A percentile compares a stretch with the other conserved stretches of the same genome.
Conservation (phyloP, 2,888 invertebrate species). For the Tethea ocularis region DNA sequence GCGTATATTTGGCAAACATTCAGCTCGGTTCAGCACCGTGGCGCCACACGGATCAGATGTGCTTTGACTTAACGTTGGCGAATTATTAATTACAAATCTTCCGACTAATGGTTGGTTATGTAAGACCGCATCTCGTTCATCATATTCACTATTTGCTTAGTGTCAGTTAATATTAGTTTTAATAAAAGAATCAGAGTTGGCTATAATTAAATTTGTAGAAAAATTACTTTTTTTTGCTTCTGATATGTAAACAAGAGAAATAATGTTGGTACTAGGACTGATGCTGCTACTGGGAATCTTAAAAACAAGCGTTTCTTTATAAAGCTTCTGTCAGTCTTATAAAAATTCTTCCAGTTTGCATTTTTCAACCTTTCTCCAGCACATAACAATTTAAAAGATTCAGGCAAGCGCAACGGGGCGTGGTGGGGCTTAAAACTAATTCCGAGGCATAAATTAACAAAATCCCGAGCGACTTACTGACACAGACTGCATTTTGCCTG, state of each 20-base stretch:
- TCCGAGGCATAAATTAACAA: constrained; percentile 49
- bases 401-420: constrained; percentile 23
- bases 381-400: constrained; percentile 10
- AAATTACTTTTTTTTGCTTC: no score
- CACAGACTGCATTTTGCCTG: constrained; percentile 42
- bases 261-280: no score
- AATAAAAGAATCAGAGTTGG: no score
- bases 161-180: neutral
- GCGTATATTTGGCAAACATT: constrained; percentile 50
- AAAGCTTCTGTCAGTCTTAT: neutral
- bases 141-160: neutral
- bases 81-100: constrained; percentile 42
- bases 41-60: constrained; percentile 16
- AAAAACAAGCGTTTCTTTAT: no score
- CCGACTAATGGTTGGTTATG: constrained; percentile 13
- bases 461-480: constrained; percentile 35
- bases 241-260: no score
- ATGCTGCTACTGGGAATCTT: no score
- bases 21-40: constrained; percentile 25
- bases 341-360: neutral
- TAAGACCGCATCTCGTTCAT: neutral
- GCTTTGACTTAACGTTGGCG: constrained; percentile 27
- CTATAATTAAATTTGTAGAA: no score
- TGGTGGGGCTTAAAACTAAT: constrained; percentile 41
- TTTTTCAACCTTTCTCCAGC: neutral